These are phyloP conservation scores for Apostichopus californicus DNA, from an alignment of 35 echinoderm and acorn worm species.

Conservation along the genomic window DNA sequence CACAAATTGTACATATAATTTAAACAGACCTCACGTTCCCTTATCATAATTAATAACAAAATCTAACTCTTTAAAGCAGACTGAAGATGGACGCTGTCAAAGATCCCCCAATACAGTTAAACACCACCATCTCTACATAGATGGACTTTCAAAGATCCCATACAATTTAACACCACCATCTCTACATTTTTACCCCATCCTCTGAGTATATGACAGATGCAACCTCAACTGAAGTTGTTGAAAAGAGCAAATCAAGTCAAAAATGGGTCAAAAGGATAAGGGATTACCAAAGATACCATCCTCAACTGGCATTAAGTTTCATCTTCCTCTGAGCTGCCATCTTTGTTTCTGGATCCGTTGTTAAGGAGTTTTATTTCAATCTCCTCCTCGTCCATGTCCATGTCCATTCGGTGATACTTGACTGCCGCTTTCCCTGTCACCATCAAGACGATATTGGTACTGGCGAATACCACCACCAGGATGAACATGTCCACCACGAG, in stretches of 20 bases:
- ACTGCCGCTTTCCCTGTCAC: constrained; percentile 57
- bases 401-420: constrained; percentile 66
- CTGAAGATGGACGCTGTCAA: too few species aligned
- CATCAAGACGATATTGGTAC: constrained; percentile 47
- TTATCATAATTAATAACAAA: too few species aligned
- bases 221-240: too few species aligned
- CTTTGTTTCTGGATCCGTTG: constrained; percentile 51
- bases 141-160: too few species aligned
- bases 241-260: background rate
- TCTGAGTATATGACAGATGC: too few species aligned
- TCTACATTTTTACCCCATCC: too few species aligned
- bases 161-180: too few species aligned
- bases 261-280: background rate
- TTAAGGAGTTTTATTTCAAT: constrained; percentile 71
- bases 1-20: too few species aligned
- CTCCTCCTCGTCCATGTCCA: constrained; percentile 47
- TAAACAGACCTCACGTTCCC: too few species aligned
- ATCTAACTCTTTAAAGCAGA: too few species aligned
- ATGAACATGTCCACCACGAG: constrained; percentile 75
- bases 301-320: background rate
- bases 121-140: too few species aligned
- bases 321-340: constrained; percentile 36
- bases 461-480: constrained; percentile 70
- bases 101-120: too few species aligned
- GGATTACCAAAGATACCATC: background rate